Evolutionary conservation across 2,797 vertebrate species (phyloP), one percentile per base, ranked within the genome.

Genomic region (Pseudochromis fuscus): DNA sequence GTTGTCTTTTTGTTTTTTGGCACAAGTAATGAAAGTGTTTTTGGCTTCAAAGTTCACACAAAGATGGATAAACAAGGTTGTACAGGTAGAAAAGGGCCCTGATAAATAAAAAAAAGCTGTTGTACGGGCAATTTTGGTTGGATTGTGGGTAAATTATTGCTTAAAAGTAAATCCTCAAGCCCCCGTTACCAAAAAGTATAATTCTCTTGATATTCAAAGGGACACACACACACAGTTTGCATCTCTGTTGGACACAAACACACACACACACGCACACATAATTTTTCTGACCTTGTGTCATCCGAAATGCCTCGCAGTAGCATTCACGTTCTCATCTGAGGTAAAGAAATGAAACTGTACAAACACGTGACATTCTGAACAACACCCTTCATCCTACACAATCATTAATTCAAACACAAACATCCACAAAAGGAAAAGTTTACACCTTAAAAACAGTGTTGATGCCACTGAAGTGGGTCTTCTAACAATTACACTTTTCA

Each of bases 61-160:
- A n/a, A 12, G 38, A 49, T 5, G 7, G 25, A 74, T 58, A 61
- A 61, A 67, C 35, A 64, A 48, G 27, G 23, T 45, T 66, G 27
- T 44, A 70, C 19, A 42, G 27, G 19, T 19, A 38, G 23, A 42
- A 51, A 55, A 77, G 11, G 4, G 45, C 44, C 46, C 35, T 66
- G 62, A 45, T 25, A n/a, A 78, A 77, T 25, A 25, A 75, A 67
- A 25, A 75, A 68, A 19, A 69, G 16, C 27, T 59, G 31, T 25
- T 11, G 13, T 49, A 28, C 27, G 10, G 2, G 33, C 7, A 44
- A 21, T 52, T 67, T 73, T 27, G 42, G 30, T 55, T 76, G 15
- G 38, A 69, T 46, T 44, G 56, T 23, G 23, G 53, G 24, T 67
- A 71, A 79, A 73, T 89, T 91, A 91, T 93, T 93, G 88, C 89